Conservation (phyloP, 1,140 invertebrate genomes). For the Caenorhabditis latens region DNA sequence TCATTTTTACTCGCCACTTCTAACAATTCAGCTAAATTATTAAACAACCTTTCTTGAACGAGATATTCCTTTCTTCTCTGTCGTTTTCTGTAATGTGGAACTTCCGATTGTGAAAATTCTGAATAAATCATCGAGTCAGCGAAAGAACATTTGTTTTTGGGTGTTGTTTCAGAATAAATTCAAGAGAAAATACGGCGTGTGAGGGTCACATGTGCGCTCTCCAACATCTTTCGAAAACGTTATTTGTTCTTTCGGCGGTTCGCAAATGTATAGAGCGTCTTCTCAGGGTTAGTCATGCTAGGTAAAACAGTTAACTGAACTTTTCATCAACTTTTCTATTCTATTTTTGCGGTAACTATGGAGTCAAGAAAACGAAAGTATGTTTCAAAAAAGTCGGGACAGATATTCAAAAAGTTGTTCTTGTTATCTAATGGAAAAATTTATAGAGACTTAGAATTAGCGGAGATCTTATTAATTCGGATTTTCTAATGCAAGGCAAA, state of each 20-base stretch:
- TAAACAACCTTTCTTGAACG: no score
- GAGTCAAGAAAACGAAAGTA: constrained; percentile 22
- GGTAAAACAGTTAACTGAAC: constrained; percentile 11
- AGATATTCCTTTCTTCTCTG: neutral
- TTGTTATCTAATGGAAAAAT: no score
- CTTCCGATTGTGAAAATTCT: no score
- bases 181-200: neutral
- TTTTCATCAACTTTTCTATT: neutral
- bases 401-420: no score
- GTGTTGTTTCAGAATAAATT: neutral
- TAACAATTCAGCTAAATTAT: no score
- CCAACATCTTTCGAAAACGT: neutral
- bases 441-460: no score
- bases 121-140: no score
- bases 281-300: constrained; percentile 7
- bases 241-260: constrained; percentile 25
- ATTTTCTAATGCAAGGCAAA: no score
- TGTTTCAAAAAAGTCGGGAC: neutral
- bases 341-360: neutral
- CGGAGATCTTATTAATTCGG: no score
- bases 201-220: neutral
- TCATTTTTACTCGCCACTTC: neutral
- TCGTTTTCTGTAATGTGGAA: no score
- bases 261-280: neutral
- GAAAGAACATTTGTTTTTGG: neutral